Conservation (phyloP, 2,888 invertebrate species). For the Camponotus fellah region DNA sequence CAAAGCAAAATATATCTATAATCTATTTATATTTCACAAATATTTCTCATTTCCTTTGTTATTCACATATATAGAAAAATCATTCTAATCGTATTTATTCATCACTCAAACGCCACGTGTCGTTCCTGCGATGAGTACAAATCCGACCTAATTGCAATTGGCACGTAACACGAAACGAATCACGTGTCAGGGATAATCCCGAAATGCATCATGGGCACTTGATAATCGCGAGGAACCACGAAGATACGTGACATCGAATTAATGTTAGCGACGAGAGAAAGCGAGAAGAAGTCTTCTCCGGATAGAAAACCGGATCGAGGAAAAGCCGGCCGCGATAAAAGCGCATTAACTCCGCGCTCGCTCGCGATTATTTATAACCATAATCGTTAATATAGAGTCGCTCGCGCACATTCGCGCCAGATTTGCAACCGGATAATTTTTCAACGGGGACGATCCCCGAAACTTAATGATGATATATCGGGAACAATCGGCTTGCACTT, state of each 20-base stretch:
- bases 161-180: conserved; percentile 30
- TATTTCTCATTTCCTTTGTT: not conserved
- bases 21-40: not conserved
- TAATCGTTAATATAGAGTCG: conserved; percentile 46
- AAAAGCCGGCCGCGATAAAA: conserved; percentile 22
- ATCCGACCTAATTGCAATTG: not conserved
- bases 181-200: conserved; percentile 36
- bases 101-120: not conserved
- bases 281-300: not conserved
- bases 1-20: not conserved
- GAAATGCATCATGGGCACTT: not conserved
- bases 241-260: conserved; percentile 18
- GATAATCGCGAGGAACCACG: conserved; percentile 22
- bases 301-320: conserved; percentile 29
- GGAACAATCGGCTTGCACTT: conserved; percentile 49
- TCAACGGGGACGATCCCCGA: conserved; percentile 5
- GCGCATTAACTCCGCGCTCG: conserved; percentile 15
- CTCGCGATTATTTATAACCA: conserved; percentile 37
- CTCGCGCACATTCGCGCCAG: not conserved
- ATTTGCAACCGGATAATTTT: conserved; percentile 37
- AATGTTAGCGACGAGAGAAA: conserved; percentile 15
- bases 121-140: conserved; percentile 11
- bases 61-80: not conserved
- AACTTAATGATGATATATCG: conserved; percentile 49
- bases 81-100: conserved; percentile 1